phyloP scores from a whole-genome alignment of 2,797 vertebrate species.

The Chloroceryle inda region DNA sequence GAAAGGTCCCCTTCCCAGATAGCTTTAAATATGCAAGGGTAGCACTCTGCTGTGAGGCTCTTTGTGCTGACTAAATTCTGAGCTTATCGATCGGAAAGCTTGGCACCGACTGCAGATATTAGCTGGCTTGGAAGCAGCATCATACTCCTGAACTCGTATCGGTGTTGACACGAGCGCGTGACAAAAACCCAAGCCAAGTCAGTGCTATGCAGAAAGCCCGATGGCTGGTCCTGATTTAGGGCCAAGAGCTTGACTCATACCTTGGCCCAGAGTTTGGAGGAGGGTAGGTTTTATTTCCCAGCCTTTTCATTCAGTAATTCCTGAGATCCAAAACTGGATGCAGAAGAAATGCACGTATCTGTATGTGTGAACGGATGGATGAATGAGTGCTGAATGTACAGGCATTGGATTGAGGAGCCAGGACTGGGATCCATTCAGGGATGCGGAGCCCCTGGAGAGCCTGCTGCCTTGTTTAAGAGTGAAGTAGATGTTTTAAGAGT shows the following conservation, averaged over 20 bases:
- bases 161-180: neutral
- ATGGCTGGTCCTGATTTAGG: neutral
- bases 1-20: slow-evolving; percentile 48
- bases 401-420: neutral
- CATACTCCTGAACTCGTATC: neutral
- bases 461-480: neutral
- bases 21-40: slow-evolving; percentile 51
- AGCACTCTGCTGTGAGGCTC: neutral
- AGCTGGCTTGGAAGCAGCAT: slow-evolving; percentile 5
- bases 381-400: neutral
- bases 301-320: slow-evolving; percentile 37
- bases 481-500: neutral
- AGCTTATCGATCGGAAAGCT: neutral
- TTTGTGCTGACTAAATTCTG: slow-evolving; percentile 59
- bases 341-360: neutral
- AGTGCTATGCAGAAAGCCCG: neutral
- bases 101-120: slow-evolving; percentile 38
- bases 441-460: neutral
- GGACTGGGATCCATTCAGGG: neutral
- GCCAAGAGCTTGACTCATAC: slow-evolving; percentile 33
- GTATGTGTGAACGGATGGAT: neutral
- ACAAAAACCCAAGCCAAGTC: neutral
- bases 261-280: neutral
- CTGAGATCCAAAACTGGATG: neutral
- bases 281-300: neutral